A percentile compares a stretch with the other conserved stretches of the same genome.
These are phyloP conservation scores for Cartodere bifasciata DNA, from an alignment of 2,888 invertebrate genomes.

Conservation along the genomic window DNA sequence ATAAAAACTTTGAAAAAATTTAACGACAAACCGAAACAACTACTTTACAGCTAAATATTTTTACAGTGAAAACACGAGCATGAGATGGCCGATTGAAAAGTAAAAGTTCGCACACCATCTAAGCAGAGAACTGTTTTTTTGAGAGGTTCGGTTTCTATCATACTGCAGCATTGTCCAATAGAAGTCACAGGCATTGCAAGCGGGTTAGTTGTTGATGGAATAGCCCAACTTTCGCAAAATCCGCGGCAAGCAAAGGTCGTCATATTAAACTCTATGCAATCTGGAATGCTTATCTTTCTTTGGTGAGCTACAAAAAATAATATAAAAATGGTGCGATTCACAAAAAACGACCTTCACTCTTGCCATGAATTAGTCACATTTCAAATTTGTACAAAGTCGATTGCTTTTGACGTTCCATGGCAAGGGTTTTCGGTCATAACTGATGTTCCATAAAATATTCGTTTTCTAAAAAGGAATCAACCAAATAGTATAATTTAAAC, in stretches of 20 bases:
- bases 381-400: too few species aligned
- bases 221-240: slow-evolving; percentile 76
- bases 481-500: too few species aligned
- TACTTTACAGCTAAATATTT: slow-evolving; percentile 54
- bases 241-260: slow-evolving; percentile 82
- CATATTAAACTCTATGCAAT: slow-evolving; percentile 72
- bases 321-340: too few species aligned
- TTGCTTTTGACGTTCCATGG: too few species aligned
- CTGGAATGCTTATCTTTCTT: slow-evolving; percentile 66
- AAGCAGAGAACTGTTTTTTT: slow-evolving; percentile 66
- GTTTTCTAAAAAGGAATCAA: too few species aligned
- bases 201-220: slow-evolving; percentile 53
- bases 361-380: too few species aligned
- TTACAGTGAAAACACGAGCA: slow-evolving; percentile 82
- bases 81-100: slow-evolving; percentile 70
- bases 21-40: not conserved
- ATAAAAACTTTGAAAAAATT: too few species aligned
- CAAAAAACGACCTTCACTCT: too few species aligned
- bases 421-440: too few species aligned
- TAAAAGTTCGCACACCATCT: slow-evolving; percentile 62
- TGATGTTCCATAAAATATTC: too few species aligned
- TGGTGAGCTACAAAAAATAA: slow-evolving; percentile 51
- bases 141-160: slow-evolving; percentile 76
- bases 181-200: slow-evolving; percentile 42
- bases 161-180: slow-evolving; percentile 79